Evolutionary conservation across 1,140 invertebrate species (phyloP), one percentile per base, ranked within the genome.

Genomic region (Bathynomus jamesi): DNA sequence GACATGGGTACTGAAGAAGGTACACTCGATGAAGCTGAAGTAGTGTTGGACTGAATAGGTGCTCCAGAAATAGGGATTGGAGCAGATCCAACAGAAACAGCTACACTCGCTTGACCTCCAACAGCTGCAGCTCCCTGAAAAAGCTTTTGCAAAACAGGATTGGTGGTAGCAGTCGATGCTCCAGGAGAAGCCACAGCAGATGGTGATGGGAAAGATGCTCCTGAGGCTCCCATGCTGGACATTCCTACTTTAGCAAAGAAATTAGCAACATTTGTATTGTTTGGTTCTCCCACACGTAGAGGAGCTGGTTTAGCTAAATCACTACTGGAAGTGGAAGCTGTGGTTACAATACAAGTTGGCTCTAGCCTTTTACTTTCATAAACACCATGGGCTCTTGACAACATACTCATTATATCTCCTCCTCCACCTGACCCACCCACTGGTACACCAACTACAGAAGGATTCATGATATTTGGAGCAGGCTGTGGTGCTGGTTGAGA

Each of bases 181-280:
- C 68, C 46, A 13, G 27, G 13, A 0, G 76, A 29, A 21, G 32
- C 65, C 61, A 61, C 46, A 28, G 71, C 28, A 13, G 61, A 61
- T 28, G 72, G 68, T 60, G 69, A 73, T 10, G 71, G 65, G 30
- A 69, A 71, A 27, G 70, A 65, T 28, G 68, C 64, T 62, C 68
- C 64, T 27, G 68, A 40, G 17, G 29, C 40, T 29, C 31, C 60
- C 17, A 71, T 21, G 28, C 60, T 40, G 29, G 60, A 66, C 60
- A 73, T 70, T 25, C 75, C 75, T 28, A 77, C 76, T 53, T 77
- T 77, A 61, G 76, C 76, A 77, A 77, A 77, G 64, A 77, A 77
- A 62, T 77, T 72, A 53, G 76, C 76, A 2, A 77, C 76, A 53
- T 68, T 68, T 28, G 13, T 24, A 61, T 74, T 69, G 21, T 73